A percentile compares a stretch with the other conserved stretches of the same genome.
These are phyloP conservation scores for Helarctos malayanus DNA, from an alignment of 2,797 vertebrate species.

Conservation along the genomic window DNA sequence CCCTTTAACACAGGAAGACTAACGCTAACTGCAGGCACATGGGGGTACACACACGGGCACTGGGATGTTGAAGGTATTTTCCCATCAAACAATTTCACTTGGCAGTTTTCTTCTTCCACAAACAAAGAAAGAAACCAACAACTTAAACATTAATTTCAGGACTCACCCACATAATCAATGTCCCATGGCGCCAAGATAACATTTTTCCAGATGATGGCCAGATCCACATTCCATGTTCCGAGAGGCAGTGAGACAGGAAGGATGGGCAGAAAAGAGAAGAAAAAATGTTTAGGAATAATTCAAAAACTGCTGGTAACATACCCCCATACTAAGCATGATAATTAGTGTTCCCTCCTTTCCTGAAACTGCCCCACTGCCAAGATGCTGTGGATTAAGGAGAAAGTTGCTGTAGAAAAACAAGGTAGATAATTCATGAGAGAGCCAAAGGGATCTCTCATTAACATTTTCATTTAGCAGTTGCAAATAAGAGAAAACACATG, in stretches of 20 bases:
- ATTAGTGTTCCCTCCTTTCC: not conserved
- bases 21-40: not conserved
- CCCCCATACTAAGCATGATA: not conserved
- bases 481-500: slow-evolving; percentile 28
- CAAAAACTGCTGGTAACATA: not conserved
- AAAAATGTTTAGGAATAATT: slow-evolving; percentile 78
- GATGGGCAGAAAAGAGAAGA: slow-evolving; percentile 46
- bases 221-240: slow-evolving; percentile 75
- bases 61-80: not conserved
- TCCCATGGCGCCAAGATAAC: slow-evolving; percentile 45
- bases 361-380: not conserved
- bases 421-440: not conserved
- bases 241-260: not conserved
- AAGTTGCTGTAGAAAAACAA: not conserved
- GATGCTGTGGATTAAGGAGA: not conserved
- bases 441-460: not conserved
- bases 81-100: slow-evolving; percentile 37
- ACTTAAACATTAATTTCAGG: slow-evolving; percentile 71
- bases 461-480: slow-evolving; percentile 14
- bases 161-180: slow-evolving; percentile 87
- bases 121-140: slow-evolving; percentile 27
- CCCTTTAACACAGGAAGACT: rapidly evolving
- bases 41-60: not conserved
- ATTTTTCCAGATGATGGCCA: slow-evolving; percentile 39
- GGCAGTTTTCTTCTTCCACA: slow-evolving; percentile 14